Base-by-base conservation (phyloP, 2,888 invertebrate genomes). In the Adelphocoris suturalis region DNA sequence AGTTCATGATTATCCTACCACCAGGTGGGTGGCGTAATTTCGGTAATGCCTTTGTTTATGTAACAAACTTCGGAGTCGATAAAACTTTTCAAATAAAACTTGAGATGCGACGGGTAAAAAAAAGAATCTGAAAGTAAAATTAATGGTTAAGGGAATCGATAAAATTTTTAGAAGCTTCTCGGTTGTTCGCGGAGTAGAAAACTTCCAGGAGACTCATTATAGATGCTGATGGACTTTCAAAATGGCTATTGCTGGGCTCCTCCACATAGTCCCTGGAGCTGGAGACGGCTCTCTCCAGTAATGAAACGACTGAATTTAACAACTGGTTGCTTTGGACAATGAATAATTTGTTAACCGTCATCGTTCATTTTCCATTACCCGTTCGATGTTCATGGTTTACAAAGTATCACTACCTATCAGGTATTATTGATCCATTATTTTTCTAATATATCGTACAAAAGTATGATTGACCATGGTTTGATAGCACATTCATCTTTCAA, bases 221-320 rank as follows among this genome's bases (percentile, higher is more conserved):
- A 55, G 85, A 85, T 85, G 85, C 85, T 85, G 85, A 85, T 85
- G 85, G 85, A 85, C 85, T 85, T 85, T 85, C 85, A 85, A 85
- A 85, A 85, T 85, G 85, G 61, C 85, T 57, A 85, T 85, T 12
- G 14, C 78, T 78, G 68, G 19, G 23, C 68, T 12, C 19, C 68
- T 0, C 68, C 12, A 9, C 68, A 3, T 23, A 68, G 7, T 68
- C 68, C 23, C 19, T 11, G 12, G 23, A 23, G 68, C 27, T 68
- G 68, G 23, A 68, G 68, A 68, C 68, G 2, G 12, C 12, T 68
- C 23, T 68, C 7, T n/a, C n/a, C n/a, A 14, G n/a, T 57, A 16
- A 16, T 57, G 57, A 57, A 57, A n/a, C n/a, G 7, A 57, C 0
- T 5, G 57, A 16, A n/a, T 16, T 57, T 7, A 57, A n/a, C 16